These are phyloP conservation scores for Dreissena polymorpha DNA, from an alignment of 1,140 invertebrate genomes.

Conservation along the genomic window DNA sequence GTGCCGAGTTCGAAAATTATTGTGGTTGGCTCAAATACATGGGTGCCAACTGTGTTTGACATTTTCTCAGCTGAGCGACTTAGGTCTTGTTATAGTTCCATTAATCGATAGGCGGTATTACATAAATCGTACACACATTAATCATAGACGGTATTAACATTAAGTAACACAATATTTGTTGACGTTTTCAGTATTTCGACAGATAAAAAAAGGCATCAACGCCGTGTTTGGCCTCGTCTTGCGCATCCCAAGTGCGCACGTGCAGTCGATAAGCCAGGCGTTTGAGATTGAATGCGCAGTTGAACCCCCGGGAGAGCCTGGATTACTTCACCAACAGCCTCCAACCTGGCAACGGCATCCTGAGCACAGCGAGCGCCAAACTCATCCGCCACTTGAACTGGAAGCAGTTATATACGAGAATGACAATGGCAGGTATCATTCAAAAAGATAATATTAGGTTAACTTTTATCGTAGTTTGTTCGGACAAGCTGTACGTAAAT, in stretches of 20 bases:
- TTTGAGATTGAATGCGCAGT: constrained; percentile 95
- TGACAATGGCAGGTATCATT: constrained; percentile 86
- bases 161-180: too few species aligned
- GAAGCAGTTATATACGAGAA: constrained; percentile 97
- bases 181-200: constrained; percentile 89
- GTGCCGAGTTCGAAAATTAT: too few species aligned
- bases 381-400: constrained; percentile 93
- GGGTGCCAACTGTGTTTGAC: too few species aligned
- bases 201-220: constrained; percentile 92
- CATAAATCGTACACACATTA: too few species aligned
- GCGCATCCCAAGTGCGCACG: constrained; percentile 92
- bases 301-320: constrained; percentile 77
- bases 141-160: too few species aligned
- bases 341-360: constrained; percentile 93
- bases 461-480: too few species aligned
- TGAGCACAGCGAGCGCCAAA: constrained; percentile 95
- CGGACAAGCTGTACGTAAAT: too few species aligned
- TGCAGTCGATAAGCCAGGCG: constrained; percentile 97
- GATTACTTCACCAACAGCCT: constrained; percentile 94
- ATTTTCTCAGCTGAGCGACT: too few species aligned
- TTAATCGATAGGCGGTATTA: too few species aligned
- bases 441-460: too few species aligned
- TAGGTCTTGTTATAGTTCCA: too few species aligned
- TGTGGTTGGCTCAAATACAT: too few species aligned
- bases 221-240: constrained; percentile 97